Percentiles rank a stretch among this genome's conserved stretches.
Conservation (phyloP, 2,888 invertebrate genomes). For the Drosophila cognata region DNA sequence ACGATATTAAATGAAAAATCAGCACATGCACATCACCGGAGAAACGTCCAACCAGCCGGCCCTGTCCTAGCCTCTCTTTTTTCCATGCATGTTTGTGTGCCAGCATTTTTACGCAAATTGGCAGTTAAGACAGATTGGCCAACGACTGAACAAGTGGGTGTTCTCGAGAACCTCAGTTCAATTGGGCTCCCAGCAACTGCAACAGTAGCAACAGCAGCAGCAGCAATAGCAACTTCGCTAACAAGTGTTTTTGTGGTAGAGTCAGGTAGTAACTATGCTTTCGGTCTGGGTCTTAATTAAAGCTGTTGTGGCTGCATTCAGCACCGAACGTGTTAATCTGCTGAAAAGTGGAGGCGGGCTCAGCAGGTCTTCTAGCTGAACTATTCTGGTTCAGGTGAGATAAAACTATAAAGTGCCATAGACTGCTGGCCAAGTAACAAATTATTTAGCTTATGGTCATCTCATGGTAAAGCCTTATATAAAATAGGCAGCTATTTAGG, state of each 20-base stretch:
- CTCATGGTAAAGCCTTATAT: no score
- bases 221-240: slow-evolving; percentile 35
- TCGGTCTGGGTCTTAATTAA: slow-evolving; percentile 58
- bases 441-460: not conserved
- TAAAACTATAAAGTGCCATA: not conserved
- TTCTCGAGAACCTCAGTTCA: slow-evolving; percentile 26
- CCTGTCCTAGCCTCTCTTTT: slow-evolving; percentile 36
- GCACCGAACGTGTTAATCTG: slow-evolving; percentile 58
- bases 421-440: slow-evolving; percentile 9
- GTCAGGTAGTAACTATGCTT: slow-evolving; percentile 26
- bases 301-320: slow-evolving; percentile 37
- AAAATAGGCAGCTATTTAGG: not conserved
- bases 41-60: not conserved
- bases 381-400: not conserved
- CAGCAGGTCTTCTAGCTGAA: not conserved
- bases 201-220: slow-evolving; percentile 10
- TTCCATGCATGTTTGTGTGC: slow-evolving; percentile 41
- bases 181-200: slow-evolving; percentile 33
- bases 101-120: slow-evolving; percentile 72
- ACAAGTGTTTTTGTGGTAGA: slow-evolving; percentile 60
- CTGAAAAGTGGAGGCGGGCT: slow-evolving; percentile 17
- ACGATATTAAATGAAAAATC: slow-evolving; percentile 71
- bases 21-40: slow-evolving; percentile 44
- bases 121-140: slow-evolving; percentile 63
- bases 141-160: slow-evolving; percentile 30